These are phyloP conservation scores for Mesorhabditis spiculigera DNA, from an alignment of 2,888 invertebrate genomes.

Conservation along the genomic window DNA sequence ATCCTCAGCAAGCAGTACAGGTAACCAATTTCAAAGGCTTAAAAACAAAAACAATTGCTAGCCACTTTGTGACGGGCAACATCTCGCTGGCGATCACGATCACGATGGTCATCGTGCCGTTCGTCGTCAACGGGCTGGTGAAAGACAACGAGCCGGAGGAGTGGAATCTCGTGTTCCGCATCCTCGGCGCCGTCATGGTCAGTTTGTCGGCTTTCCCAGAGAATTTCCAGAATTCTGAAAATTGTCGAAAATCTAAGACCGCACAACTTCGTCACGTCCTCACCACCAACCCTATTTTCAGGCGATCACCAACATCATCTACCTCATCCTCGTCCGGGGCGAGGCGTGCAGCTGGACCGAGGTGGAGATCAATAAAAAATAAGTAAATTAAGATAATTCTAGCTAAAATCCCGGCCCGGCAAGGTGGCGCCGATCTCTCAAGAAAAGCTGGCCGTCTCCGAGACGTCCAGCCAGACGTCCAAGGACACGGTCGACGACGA, in stretches of 20 bases:
- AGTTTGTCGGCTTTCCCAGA: neutral
- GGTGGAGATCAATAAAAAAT: neutral
- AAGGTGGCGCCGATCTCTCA: no score
- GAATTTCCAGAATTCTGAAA: no score
- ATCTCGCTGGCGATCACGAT: conserved; percentile 42
- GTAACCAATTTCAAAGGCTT: neutral
- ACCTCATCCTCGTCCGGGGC: neutral
- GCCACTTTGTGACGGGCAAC: conserved; percentile 48
- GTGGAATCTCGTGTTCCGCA: conserved; percentile 18
- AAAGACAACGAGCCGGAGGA: conserved; percentile 31
- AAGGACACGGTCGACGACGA: no score
- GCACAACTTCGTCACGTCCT: neutral
- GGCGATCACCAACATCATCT: conserved; percentile 4
- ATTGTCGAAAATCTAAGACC: no score
- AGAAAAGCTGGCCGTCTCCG: no score
- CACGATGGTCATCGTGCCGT: conserved; percentile 33
- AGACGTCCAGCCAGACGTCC: no score
- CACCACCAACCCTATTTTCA: neutral
- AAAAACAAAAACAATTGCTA: neutral
- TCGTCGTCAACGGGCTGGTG: conserved; percentile 33
- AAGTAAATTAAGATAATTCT: neutral
- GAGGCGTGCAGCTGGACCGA: neutral
- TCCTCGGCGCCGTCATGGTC: neutral
- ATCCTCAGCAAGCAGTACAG: conserved; percentile 44
- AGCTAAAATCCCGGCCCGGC: no score